phyloP scores from a whole-genome alignment of 1,140 invertebrate species.

The Zaprionus nigranus region DNA sequence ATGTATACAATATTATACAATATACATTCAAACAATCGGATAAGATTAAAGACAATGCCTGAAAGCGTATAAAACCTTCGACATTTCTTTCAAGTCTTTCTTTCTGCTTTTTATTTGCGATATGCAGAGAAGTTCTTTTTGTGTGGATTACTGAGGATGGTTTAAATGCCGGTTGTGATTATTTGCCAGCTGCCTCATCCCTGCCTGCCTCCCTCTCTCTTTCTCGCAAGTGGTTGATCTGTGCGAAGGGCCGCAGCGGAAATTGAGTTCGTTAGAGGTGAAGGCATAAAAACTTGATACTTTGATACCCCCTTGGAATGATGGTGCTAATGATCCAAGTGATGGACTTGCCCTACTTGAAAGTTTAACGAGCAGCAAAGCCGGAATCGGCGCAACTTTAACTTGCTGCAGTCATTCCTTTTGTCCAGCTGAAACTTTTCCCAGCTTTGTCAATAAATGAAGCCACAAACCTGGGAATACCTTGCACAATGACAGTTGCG shows the following conservation, averaged over 20 bases:
- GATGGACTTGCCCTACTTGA: conserved; percentile 6
- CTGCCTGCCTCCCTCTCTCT: not conserved
- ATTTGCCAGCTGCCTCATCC: not conserved
- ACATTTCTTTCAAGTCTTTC: too few relatives aligned
- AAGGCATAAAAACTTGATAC: conserved; percentile 31
- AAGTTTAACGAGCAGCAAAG: conserved; percentile 3
- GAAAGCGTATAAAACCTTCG: too few relatives aligned
- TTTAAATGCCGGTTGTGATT: conserved; percentile 48
- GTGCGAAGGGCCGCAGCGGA: conserved; percentile 16
- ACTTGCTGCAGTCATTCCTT: not conserved
- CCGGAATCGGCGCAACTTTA: not conserved
- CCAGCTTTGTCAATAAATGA: conserved; percentile 27
- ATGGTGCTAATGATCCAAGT: conserved; percentile 22
- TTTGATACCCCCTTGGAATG: conserved; percentile 32
- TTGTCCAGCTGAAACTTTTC: conserved; percentile 31
- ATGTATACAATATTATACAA: too few relatives aligned
- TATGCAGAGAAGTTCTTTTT: conserved; percentile 35
- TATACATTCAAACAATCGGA: too few relatives aligned
- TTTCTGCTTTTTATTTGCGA: conserved; percentile 42
- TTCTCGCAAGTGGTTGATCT: not conserved
- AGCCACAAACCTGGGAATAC: conserved; percentile 18
- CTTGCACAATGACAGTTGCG: too few relatives aligned
- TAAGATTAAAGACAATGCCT: too few relatives aligned
- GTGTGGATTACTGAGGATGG: conserved; percentile 50
- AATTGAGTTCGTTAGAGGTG: conserved; percentile 47